Base-by-base conservation (phyloP, 2,888 invertebrate species). In the Calameuta idolon region DNA sequence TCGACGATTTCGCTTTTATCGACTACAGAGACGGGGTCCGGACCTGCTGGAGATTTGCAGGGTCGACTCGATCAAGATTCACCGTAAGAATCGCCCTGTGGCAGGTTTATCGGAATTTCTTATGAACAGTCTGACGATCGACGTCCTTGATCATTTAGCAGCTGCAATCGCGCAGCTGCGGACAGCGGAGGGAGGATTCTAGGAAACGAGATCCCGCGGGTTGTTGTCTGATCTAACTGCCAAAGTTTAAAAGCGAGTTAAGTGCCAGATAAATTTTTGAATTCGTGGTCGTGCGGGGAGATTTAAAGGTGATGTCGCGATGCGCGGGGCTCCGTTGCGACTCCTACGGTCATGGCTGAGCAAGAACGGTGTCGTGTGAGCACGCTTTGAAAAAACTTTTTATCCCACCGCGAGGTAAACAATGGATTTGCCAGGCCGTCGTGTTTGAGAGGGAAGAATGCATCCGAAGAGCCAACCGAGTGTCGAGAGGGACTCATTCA, bases 201-300 rank as follows among this genome's bases (percentile, higher is more conserved):
- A 71, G 79, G 73, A 81, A 80, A 80, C 37, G 78, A 78, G 81
- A 88, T 86, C 86, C 88, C 85, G 85, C 87, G 87, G 87, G 86
- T 88, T 87, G 89, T 90, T 90, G 89, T 90, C 89, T 90, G 89
- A 90, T 90, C 89, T 89, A 89, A 90, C 89, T 89, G 89, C 88
- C 89, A 87, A 90, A 90, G 89, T 90, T 90, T 89, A 88, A 88
- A 88, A 85, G 85, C 86, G 86, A 89, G 87, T 89, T 89, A 88
- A 89, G 87, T 86, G 88, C 82, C 87, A 85, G 87, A 89, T 89
- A 90, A 90, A 90, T 90, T 88, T 84, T 84, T 85, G 30, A 76
- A 73, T 69, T 74, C 69, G 34, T 40, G 11, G 69, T 83, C 82
- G 30, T 3, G 1, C 2, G 30, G 30, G 30, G 69, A 33, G 30